Percentiles rank a stretch among this genome's conserved stretches.
These are phyloP conservation scores for Parotocinclus haroldoi DNA, from an alignment of 2,797 vertebrate genomes.

Conservation along the genomic window DNA sequence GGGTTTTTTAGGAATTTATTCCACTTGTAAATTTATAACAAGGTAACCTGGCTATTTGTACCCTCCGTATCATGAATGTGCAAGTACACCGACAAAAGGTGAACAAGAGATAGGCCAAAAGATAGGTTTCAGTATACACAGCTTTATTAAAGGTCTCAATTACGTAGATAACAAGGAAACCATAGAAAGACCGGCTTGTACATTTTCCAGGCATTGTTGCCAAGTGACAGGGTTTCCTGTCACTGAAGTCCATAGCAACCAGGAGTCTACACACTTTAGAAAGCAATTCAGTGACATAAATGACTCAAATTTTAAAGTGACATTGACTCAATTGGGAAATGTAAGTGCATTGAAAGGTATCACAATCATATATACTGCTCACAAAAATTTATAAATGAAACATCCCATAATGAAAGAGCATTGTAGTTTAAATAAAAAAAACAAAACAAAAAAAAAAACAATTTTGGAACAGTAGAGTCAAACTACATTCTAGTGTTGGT, in stretches of 20 bases:
- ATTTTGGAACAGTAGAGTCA: too few species aligned
- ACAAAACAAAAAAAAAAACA: slow-evolving; percentile 34
- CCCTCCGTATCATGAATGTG: neutral
- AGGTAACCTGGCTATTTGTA: neutral
- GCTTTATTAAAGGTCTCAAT: slow-evolving; percentile 63
- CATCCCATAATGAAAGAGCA: too few species aligned
- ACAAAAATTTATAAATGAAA: too few species aligned
- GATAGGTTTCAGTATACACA: slow-evolving; percentile 39
- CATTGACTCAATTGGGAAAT: slow-evolving; percentile 29
- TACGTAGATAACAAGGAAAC: slow-evolving; percentile 50
- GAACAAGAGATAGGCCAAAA: neutral
- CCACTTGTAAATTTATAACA: too few species aligned
- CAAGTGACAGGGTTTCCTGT: slow-evolving; percentile 34
- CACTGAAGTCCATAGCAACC: slow-evolving; percentile 34
- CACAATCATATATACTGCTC: neutral
- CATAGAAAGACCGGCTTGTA: slow-evolving; percentile 56
- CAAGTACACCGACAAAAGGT: neutral
- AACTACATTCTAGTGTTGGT: too few species aligned
- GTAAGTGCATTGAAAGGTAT: slow-evolving; percentile 25
- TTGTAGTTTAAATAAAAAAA: too few species aligned
- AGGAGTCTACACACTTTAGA: slow-evolving; percentile 26
- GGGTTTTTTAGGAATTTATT: too few species aligned
- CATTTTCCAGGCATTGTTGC: slow-evolving; percentile 44
- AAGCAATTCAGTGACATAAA: slow-evolving; percentile 30
- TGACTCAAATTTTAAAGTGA: slow-evolving; percentile 35